phyloP scores from a whole-genome alignment of 1,140 invertebrate species.

The Chironomus striatipennis region DNA sequence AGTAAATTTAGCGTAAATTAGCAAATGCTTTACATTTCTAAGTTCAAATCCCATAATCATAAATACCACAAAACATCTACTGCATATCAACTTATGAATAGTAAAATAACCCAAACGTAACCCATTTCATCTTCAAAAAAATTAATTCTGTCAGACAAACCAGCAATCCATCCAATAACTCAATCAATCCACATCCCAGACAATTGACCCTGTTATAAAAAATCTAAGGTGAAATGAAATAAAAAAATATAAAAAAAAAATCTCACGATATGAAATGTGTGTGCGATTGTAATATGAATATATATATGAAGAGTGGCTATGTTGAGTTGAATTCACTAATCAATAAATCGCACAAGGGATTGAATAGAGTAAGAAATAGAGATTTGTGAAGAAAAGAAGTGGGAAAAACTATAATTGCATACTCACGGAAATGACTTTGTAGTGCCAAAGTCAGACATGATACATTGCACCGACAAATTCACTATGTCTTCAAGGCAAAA shows the following conservation, averaged over 20 bases:
- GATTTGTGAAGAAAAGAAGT: not conserved
- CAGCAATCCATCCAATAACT: too few species aligned
- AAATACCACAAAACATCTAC: too few species aligned
- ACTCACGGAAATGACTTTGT: slow-evolving; percentile 8
- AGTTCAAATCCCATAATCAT: too few species aligned
- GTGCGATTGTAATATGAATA: not conserved
- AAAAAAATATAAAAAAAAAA: not conserved
- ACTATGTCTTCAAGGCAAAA: not conserved
- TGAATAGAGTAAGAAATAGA: not conserved
- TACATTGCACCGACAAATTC: not conserved
- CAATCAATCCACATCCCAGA: too few species aligned
- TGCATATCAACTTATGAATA: too few species aligned
- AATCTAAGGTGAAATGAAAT: not conserved
- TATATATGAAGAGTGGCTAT: not conserved
- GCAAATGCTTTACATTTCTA: too few species aligned
- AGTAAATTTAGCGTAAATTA: too few species aligned
- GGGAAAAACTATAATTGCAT: slow-evolving; percentile 15
- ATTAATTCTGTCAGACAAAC: too few species aligned
- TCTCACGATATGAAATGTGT: slow-evolving; percentile 6
- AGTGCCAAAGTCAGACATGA: not conserved
- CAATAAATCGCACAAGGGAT: slow-evolving; percentile 15
- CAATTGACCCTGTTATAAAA: too few species aligned
- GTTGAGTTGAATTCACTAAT: not conserved
- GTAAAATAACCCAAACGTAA: too few species aligned
- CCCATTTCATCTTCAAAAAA: too few species aligned